Base-by-base conservation (phyloP, 2,797 vertebrate genomes). In the Urophycis tenuis region DNA sequence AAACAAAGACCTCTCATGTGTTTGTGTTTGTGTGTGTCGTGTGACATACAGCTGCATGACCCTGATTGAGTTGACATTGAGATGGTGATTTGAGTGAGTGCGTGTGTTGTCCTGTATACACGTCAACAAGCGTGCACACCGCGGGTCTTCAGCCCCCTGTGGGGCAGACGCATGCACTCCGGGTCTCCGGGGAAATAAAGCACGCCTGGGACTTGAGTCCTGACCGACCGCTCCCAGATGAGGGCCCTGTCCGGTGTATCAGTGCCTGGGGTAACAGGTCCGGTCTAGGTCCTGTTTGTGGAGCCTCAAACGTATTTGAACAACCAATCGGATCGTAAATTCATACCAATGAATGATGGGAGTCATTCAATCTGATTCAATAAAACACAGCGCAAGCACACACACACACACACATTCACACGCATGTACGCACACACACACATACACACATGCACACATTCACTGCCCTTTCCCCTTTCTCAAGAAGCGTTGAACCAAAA, bases 341-440 rank as follows among this genome's bases (percentile, higher is more conserved):
- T 9, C 29, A 29, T 67, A 29, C 25, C 8, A 2, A 60, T n/a
- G 8, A 60, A 60, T n/a, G 53, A 67, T 67, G n/a, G n/a, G 11
- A 67, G 60, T 67, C 60, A 67, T 67, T 67, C n/a, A 17, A 67
- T 67, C 60, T 67, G 60, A 67, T 67, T 67, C 25, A 29, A 67
- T 67, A 12, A 67, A 67, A 29, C 60, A 25, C 22, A 22, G 10
- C 53, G 10, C 25, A 29, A 7, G n/a, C 53, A 60, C 22, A 22
- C 45, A 49, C 45, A n/a, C 49, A 60, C 19, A 12, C 49, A 14
- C 36, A n/a, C n/a, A n/a, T n/a, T n/a, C n/a, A n/a, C n/a, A n/a
- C n/a, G n/a, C n/a, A n/a, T n/a, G n/a, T n/a, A n/a, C 53, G 10
- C 25, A 29, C n/a, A 9, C 53, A 60, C 22, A 22, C 45, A 49